phyloP scores from a whole-genome alignment of 2,888 invertebrate species.

The Caenorhabditis uteleia region DNA sequence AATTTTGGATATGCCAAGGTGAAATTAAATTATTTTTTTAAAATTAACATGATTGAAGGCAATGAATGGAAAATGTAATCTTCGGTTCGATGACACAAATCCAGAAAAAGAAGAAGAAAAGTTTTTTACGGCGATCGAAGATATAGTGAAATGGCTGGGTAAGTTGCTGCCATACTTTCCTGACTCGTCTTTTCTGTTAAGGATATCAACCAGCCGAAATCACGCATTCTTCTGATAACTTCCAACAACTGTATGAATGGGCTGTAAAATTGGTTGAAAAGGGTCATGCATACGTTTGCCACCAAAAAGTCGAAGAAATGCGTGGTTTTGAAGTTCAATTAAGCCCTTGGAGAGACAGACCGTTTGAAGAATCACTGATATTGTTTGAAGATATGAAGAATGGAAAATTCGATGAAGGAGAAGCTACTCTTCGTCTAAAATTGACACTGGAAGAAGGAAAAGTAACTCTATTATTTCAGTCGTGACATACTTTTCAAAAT shows the following conservation, averaged over 20 bases:
- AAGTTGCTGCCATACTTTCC: constrained; percentile 4
- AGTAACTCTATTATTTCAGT: no score
- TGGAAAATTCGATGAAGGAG: constrained; percentile 94
- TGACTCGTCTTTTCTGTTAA: constrained; percentile 1
- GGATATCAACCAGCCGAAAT: constrained; percentile 88
- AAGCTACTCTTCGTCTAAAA: constrained; percentile 93
- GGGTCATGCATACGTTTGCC: constrained; percentile 93
- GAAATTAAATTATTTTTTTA: constrained; percentile 9
- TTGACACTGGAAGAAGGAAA: constrained; percentile 97
- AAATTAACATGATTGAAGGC: constrained; percentile 70
- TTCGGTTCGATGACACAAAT: constrained; percentile 98
- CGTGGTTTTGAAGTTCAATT: constrained; percentile 93
- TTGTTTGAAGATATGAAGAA: constrained; percentile 98
- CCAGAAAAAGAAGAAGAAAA: constrained; percentile 99
- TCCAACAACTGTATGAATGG: constrained; percentile 88
- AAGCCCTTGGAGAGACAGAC: constrained; percentile 92
- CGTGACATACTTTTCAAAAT: background rate
- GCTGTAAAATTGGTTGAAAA: constrained; percentile 85
- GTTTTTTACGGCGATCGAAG: constrained; percentile 90
- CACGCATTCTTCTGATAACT: constrained; percentile 97
- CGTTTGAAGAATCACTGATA: constrained; percentile 84
- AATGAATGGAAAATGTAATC: constrained; percentile 83
- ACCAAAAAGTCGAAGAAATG: constrained; percentile 86
- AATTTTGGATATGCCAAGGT: constrained; percentile 95
- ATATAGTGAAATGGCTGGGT: constrained; percentile 98